Conservation (phyloP, 2,888 invertebrate species). For the Andrena bicolor region DNA sequence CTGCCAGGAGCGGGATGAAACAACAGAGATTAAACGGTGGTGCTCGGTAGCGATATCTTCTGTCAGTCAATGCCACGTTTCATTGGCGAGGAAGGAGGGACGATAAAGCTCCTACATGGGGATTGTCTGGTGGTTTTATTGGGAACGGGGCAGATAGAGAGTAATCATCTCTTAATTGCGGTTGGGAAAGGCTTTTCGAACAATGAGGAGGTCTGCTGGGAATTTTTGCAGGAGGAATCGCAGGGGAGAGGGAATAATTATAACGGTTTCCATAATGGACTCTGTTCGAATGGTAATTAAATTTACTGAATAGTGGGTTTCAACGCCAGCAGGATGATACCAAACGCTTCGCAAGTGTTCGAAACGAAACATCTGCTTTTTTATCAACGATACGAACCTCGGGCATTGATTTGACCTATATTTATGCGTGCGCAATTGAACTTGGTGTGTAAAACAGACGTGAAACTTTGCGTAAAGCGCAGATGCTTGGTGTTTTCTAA, state of each 20-base stretch:
- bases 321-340: no score
- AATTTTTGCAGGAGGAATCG: background rate
- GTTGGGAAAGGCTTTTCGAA: background rate
- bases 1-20: background rate
- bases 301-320: no score
- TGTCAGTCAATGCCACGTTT: background rate
- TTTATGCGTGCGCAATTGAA: no score
- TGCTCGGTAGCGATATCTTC: conserved; percentile 7
- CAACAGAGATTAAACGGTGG: conserved; percentile 5
- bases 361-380: no score
- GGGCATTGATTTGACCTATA: no score
- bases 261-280: no score
- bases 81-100: background rate
- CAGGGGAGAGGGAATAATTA: background rate
- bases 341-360: no score
- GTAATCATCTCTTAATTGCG: conserved; percentile 12
- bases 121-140: background rate
- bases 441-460: no score
- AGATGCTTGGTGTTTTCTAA: no score
- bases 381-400: no score
- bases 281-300: no score
- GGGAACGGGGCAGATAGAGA: background rate
- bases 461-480: no score
- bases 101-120: background rate
- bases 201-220: background rate